Percentiles rank a stretch among this genome's conserved stretches.
phyloP scores from a whole-genome alignment of 2,113 vertebrate species.

The Tragelaphus buxtoni region DNA sequence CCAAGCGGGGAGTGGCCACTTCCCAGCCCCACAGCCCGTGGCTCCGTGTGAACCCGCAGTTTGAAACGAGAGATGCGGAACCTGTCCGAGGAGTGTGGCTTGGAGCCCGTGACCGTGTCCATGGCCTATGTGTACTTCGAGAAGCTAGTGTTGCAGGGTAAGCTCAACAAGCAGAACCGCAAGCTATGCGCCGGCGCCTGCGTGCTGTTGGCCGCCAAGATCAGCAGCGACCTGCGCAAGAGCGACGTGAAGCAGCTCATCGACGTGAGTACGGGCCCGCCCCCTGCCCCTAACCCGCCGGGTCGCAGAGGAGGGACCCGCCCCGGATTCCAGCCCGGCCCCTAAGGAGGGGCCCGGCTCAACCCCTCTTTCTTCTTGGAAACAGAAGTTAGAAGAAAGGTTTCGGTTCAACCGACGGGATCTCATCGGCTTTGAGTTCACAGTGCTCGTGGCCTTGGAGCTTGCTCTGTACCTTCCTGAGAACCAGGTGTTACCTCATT shows the following conservation, averaged over 20 bases:
- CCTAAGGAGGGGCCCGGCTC: not conserved
- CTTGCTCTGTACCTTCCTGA: conserved; percentile 97
- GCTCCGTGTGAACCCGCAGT: conserved; percentile 74
- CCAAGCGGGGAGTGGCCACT: not conserved
- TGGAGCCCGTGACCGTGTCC: conserved; percentile 93
- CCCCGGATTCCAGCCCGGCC: rapidly evolving
- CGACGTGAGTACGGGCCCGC: conserved; percentile 85
- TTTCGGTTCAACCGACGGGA: conserved; percentile 94
- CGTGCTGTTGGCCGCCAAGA: conserved; percentile 95
- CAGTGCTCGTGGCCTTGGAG: conserved; percentile 96
- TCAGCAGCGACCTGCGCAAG: conserved; percentile 97
- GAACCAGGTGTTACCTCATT: conserved; percentile 96
- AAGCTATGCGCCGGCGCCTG: conserved; percentile 96
- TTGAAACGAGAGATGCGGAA: conserved; percentile 94
- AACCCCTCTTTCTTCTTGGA: not conserved
- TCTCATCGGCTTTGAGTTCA: conserved; percentile 95
- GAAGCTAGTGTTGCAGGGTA: conserved; percentile 95
- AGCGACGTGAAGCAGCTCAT: conserved; percentile 96
- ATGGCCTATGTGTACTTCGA: conserved; percentile 99
- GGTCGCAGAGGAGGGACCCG: not conserved
- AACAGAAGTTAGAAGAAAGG: conserved; percentile 95
- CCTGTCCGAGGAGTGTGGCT: conserved; percentile 88
- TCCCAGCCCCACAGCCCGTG: not conserved
- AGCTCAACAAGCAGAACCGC: conserved; percentile 97
- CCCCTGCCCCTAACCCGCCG: not conserved